These are phyloP conservation scores for Homarus gammarus DNA, from an alignment of 2,888 invertebrate genomes.

Conservation along the genomic window DNA sequence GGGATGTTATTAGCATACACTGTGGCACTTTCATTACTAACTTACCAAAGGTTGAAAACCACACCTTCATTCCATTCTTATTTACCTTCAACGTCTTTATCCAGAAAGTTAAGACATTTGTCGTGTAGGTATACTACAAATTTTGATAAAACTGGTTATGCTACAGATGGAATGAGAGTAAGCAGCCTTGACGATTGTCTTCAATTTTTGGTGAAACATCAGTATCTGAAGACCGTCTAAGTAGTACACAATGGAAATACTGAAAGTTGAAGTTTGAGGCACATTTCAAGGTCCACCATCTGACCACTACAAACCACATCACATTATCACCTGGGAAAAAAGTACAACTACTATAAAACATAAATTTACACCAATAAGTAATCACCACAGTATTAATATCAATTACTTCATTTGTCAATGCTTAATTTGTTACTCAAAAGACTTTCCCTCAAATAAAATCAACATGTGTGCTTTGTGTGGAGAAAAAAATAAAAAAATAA, in stretches of 20 bases:
- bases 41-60: neutral
- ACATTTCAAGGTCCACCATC: constrained; percentile 21
- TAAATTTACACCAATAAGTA: neutral
- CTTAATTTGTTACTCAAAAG: neutral
- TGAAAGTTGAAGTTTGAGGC: constrained; percentile 30
- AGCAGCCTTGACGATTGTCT: neutral
- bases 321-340: neutral
- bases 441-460: constrained; percentile 6
- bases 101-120: neutral
- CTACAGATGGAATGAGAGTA: neutral
- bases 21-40: neutral
- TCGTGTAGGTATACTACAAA: neutral
- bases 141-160: neutral
- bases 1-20: neutral
- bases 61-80: neutral
- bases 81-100: neutral
- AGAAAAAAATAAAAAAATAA: neutral
- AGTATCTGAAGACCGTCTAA: neutral
- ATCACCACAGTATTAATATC: too few relatives aligned
- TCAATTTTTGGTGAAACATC: neutral
- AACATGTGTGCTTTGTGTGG: neutral
- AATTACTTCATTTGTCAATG: too few relatives aligned
- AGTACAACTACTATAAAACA: neutral
- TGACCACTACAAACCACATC: neutral
- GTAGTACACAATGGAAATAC: neutral